Evolutionary conservation across 1,140 invertebrate species (phyloP).

Genomic region (Paraescarpia echinospica): DNA sequence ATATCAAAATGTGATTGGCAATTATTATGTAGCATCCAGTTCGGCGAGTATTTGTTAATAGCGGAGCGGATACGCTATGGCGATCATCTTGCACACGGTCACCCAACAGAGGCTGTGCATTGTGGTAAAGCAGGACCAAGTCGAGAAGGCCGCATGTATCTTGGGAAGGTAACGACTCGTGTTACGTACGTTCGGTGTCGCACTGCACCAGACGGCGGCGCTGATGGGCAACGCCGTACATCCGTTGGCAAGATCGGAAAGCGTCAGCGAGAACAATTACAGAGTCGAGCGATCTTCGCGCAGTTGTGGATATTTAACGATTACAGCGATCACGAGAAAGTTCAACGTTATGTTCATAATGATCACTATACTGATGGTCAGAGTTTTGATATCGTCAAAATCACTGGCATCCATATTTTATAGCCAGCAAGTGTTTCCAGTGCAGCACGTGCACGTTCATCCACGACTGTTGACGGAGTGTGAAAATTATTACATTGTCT

Average conservation of each 20-base stretch:
- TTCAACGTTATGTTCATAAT: neutral
- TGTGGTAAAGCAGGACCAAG: neutral
- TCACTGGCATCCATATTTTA: neutral
- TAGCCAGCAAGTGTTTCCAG: neutral
- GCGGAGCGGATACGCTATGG: neutral
- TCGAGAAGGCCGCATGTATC: neutral
- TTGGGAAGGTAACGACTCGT: neutral
- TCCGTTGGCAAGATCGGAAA: neutral
- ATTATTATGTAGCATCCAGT: neutral
- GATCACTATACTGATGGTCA: neutral
- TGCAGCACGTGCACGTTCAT: neutral
- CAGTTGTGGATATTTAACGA: neutral
- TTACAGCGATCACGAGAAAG: neutral
- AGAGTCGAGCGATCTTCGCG: neutral
- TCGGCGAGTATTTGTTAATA: neutral
- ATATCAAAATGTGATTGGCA: no score
- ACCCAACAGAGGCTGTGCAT: neutral
- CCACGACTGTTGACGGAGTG: no score
- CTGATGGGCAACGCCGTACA: neutral
- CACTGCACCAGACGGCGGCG: neutral
- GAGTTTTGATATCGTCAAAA: neutral
- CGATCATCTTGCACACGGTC: neutral
- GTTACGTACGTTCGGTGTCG: neutral
- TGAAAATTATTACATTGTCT: no score
- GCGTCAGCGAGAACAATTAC: neutral